Base-by-base conservation (phyloP, 2,888 invertebrate species). In the Lasioglossum figueresi region DNA sequence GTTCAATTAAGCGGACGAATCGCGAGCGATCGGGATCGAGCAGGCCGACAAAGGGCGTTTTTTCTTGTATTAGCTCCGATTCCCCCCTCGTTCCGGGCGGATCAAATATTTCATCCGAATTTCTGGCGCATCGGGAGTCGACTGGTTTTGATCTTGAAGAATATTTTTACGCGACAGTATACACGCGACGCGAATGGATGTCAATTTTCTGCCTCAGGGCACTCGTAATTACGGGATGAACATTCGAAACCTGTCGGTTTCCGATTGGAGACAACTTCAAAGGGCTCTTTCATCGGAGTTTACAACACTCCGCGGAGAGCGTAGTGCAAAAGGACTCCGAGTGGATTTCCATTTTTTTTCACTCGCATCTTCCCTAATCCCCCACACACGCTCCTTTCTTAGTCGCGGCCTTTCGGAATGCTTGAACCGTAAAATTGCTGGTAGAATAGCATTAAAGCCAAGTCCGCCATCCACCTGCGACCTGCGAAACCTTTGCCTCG, bases 371-470 rank as follows among this genome's bases (percentile, higher is more conserved):
- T 83, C 52, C 73, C 71, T 70, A 74, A 56, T 14, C 40, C 45
- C 16, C 48, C 52, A 27, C 19, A 43, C 71, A 4, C 76, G 31
- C 52, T 37, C 27, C 43, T 73, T 70, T 56, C 79, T 82, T 82
- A 76, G 68, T 77, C 85, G 88, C 85, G 87, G 89, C 92, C 93
- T 93, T 91, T 91, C 86, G 88, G 88, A 90, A 90, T 87, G 88
- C 90, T 86, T 89, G 88, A 87, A 93, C 93, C 93, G 93, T 93
- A 93, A 94, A 94, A 94, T 94, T 94, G 91, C 92, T 84, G 88
- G 91, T 88, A 91, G 91, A 90, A 92, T 92, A 88, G 92, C 85
- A 91, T 93, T 93, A 93, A 91, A 92, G 89, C 89, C 87, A 91
- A 89, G 87, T 91, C 87, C 86, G 86, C 86, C 88, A 77, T 83